Base-by-base conservation (phyloP, 2,888 invertebrate genomes). In the Macaria notata region DNA sequence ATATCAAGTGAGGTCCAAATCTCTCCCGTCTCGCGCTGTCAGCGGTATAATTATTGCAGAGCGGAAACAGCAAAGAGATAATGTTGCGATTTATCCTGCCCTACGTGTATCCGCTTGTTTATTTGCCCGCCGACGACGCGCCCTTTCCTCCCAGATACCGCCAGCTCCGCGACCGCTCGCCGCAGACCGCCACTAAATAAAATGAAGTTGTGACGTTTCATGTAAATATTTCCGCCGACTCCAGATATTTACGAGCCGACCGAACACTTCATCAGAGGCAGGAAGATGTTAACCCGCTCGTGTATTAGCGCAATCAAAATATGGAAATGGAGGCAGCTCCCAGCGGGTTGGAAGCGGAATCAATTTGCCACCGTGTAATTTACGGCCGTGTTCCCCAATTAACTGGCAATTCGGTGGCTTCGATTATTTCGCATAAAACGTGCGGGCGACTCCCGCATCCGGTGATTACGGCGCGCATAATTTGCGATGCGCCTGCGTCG, bases 391-490 rank as follows among this genome's bases (percentile, higher is more conserved):
- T 87, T 85, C 82, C 75, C 82, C 88, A 89, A 91, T 91, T 90
- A 91, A 87, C 88, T 85, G 88, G 83, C 87, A 86, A 90, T 90
- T 89, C 90, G 88, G 89, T 88, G 88, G 89, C 88, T 88, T 85
- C 86, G 88, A 88, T 89, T 86, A 88, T 89, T 89, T 88, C 83
- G 89, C 88, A 81, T 85, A 84, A 86, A 86, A 88, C 81, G 87
- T 84, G 84, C 86, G 87, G 88, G 86, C 84, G 87, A 84, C 86
- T 87, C 90, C 89, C 89, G 90, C 91, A 91, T 91, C 91, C 91
- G 90, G 90, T 84, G 85, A 89, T 91, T 91, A 89, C 78, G 83
- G 75, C 80, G 77, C 75, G 81, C 83, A 88, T 88, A 88, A 90
- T 88, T 88, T 86, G 88, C 82, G 87, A 88, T 88, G 88, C 86